phyloP scores from a whole-genome alignment of 2,113 vertebrate species.

The Poeciliopsis retropinna region DNA sequence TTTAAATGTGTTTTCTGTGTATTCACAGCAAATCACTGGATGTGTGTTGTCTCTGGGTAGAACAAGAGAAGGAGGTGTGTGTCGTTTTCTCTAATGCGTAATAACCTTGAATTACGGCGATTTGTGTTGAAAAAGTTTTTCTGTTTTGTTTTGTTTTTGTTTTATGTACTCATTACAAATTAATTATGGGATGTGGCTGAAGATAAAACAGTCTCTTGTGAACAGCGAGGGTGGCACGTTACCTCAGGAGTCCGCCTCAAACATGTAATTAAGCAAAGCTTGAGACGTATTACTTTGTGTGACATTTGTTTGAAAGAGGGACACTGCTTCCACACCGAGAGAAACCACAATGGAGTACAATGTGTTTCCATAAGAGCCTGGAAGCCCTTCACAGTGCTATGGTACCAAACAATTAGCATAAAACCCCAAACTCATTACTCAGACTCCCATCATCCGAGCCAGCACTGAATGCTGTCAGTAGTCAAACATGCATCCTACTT shows the following conservation, averaged over 20 bases:
- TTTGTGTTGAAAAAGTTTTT: slow-evolving; percentile 33
- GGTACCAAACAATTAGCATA: slow-evolving; percentile 70
- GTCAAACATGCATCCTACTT: slow-evolving; percentile 64
- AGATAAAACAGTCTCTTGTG: slow-evolving; percentile 32
- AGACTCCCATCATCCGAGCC: slow-evolving; percentile 58
- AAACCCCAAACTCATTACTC: slow-evolving; percentile 54
- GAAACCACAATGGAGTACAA: slow-evolving; percentile 36
- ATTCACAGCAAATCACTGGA: slow-evolving; percentile 28
- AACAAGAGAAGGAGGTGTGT: slow-evolving; percentile 13
- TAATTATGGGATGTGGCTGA: slow-evolving; percentile 30
- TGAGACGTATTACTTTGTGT: slow-evolving; percentile 47
- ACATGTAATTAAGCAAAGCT: slow-evolving; percentile 49
- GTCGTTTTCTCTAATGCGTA: slow-evolving; percentile 11
- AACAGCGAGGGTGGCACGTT: slow-evolving; percentile 42
- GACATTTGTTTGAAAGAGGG: slow-evolving; percentile 57
- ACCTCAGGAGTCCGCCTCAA: slow-evolving; percentile 1
- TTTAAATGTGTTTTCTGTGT: slow-evolving; percentile 46
- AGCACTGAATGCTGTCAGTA: slow-evolving; percentile 47
- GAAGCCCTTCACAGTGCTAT: slow-evolving; percentile 46
- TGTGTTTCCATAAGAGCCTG: slow-evolving; percentile 50
- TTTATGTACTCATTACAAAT: slow-evolving; percentile 41
- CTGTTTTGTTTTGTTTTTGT: too few species aligned
- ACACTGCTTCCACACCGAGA: slow-evolving; percentile 38
- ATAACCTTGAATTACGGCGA: background rate
- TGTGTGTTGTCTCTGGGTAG: slow-evolving; percentile 18